phyloP scores from a whole-genome alignment of 2,113 vertebrate species.

The Pantherophis guttatus region DNA sequence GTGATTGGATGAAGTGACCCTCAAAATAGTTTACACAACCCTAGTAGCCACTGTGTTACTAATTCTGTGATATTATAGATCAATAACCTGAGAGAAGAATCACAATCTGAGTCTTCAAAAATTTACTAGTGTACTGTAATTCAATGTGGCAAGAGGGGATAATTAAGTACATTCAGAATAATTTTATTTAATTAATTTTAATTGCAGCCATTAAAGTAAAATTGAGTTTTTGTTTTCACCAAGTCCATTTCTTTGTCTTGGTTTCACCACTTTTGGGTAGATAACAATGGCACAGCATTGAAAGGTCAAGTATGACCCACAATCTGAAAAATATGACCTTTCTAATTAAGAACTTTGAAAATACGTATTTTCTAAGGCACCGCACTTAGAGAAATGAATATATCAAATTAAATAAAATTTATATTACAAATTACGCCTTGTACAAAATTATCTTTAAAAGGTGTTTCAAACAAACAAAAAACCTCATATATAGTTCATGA shows the following conservation, averaged over 20 bases:
- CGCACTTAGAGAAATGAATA: background rate
- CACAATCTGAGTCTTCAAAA: background rate
- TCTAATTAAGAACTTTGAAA: background rate
- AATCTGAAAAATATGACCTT: background rate
- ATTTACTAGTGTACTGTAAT: background rate
- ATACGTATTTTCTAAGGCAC: background rate
- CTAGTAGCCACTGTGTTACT: background rate
- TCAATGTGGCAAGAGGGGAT: background rate
- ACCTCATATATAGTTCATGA: background rate
- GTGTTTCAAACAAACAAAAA: background rate
- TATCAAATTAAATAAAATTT: background rate
- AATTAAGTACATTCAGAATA: background rate
- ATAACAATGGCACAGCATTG: background rate
- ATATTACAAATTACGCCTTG: background rate
- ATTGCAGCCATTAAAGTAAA: background rate
- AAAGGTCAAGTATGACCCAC: background rate
- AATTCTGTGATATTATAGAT: background rate
- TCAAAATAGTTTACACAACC: background rate
- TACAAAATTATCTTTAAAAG: background rate
- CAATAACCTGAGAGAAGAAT: background rate
- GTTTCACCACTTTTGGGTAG: background rate
- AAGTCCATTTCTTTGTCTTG: background rate
- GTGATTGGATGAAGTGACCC: background rate
- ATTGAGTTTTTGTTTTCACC: background rate
- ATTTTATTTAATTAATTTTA: background rate